Evolutionary conservation across 2,888 invertebrate genomes (phyloP), one percentile per base, ranked within the genome.

Genomic region (Scaptomyza tumidula): DNA sequence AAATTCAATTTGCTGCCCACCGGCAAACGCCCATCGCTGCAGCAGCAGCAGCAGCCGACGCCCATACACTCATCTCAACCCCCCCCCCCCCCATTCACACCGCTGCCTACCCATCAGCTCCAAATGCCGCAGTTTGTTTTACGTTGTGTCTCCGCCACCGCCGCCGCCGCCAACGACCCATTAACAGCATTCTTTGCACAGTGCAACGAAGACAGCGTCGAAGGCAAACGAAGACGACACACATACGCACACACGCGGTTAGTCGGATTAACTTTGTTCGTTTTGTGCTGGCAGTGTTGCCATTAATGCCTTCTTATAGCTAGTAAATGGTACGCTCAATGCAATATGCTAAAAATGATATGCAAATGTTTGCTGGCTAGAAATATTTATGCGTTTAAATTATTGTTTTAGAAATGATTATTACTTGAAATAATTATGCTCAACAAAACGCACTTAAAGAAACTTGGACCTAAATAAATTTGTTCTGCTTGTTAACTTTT

Each of bases 161-260:
- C 35, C n/a, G 5, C 9, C 39, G 2, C 24, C 45, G 13, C 33
- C n/a, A 14, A 43, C 29, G 9, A 5, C 50, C 6, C 10, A 37
- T 52, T 55, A 68, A 52, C 61, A 61, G 46, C 76, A 71, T 76
- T 66, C 76, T 71, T 71, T 67, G 80, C 77, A 71, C 66, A 71
- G 57, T 65, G 79, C 79, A 79, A 50, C 80, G 75, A 69, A 75
- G 68, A 55, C 41, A 41, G 50, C 45, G 31, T 33, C 56, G 50
- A 55, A 52, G 46, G 64, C 59, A 53, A 31, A 31, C 35, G 54
- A 59, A 60, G 52, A 56, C 41, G 58, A 48, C 37, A 39, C 33
- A 56, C 19, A 56, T 37, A 45, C 44, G 16, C 48, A 57, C n/a
- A 31, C 31, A 31, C 37, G 10, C 16, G 41, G 41, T 16, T 41